These are phyloP conservation scores for Microcebus jonahi DNA, from an alignment of 2,113 vertebrate species.

Conservation along the genomic window DNA sequence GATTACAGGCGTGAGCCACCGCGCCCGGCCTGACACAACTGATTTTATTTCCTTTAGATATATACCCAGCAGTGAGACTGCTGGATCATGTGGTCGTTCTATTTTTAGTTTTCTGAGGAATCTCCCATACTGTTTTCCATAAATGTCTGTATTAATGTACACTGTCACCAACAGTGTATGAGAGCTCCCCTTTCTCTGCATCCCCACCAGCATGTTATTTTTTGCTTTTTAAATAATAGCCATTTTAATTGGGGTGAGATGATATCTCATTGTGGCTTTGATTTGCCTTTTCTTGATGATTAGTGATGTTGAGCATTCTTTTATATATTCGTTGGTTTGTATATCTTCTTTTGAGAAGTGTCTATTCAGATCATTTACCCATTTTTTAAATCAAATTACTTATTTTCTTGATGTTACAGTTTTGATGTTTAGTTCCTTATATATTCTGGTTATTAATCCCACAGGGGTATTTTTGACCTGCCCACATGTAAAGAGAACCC, in stretches of 20 bases:
- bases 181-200: background rate
- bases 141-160: background rate
- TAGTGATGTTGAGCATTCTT: background rate
- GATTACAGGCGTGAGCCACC: no score
- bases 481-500: background rate
- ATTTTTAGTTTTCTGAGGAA: background rate
- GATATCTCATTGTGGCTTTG: background rate
- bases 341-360: background rate
- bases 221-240: background rate
- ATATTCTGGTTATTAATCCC: background rate
- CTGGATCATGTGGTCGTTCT: background rate
- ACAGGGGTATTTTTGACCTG: background rate
- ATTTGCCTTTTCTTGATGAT: background rate
- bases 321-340: background rate
- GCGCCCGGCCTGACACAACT: background rate
- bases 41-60: background rate
- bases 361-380: background rate
- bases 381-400: background rate
- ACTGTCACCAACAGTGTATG: background rate
- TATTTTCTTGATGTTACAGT: background rate
- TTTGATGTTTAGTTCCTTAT: background rate
- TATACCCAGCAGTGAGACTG: background rate
- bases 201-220: background rate
- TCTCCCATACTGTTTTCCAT: background rate
- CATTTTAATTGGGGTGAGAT: background rate